These are phyloP conservation scores for Ailurus styani DNA, from an alignment of 2,113 vertebrate species.

Conservation along the genomic window DNA sequence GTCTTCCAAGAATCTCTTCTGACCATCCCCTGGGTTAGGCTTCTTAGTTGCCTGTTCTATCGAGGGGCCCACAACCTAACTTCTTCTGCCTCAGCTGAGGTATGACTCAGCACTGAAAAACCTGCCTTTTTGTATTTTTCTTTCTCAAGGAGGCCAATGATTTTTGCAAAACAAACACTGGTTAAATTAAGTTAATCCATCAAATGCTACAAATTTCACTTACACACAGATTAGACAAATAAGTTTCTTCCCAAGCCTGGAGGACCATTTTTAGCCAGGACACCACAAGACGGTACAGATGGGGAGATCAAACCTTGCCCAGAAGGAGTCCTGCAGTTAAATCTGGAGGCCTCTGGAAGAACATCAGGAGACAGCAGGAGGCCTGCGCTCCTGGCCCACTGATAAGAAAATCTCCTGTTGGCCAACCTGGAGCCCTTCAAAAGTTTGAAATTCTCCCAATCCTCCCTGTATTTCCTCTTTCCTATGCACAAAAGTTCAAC, in stretches of 20 bases:
- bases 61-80: background rate
- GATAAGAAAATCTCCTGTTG: conserved; percentile 44
- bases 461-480: background rate
- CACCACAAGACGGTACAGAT: conserved; percentile 44
- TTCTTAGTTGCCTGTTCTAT: background rate
- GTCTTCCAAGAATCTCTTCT: background rate
- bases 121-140: background rate
- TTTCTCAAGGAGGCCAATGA: conserved; percentile 8
- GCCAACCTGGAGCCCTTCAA: conserved; percentile 39
- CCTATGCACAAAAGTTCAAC: background rate
- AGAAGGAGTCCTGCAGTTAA: background rate
- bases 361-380: background rate
- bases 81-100: background rate
- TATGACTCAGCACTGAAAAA: conserved; percentile 12
- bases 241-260: background rate
- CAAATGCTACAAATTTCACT: conserved; percentile 40
- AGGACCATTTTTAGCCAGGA: conserved; percentile 33
- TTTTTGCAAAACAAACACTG: conserved; percentile 47
- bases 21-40: background rate
- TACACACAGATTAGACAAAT: conserved; percentile 36
- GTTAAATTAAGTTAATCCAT: conserved; percentile 17
- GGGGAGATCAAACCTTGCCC: conserved; percentile 13
- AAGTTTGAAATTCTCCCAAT: background rate
- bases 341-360: conserved; percentile 26
- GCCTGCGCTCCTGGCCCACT: conserved; percentile 40